These are phyloP conservation scores for Cathartes aura DNA, from an alignment of 2,113 vertebrate species.

Conservation along the genomic window DNA sequence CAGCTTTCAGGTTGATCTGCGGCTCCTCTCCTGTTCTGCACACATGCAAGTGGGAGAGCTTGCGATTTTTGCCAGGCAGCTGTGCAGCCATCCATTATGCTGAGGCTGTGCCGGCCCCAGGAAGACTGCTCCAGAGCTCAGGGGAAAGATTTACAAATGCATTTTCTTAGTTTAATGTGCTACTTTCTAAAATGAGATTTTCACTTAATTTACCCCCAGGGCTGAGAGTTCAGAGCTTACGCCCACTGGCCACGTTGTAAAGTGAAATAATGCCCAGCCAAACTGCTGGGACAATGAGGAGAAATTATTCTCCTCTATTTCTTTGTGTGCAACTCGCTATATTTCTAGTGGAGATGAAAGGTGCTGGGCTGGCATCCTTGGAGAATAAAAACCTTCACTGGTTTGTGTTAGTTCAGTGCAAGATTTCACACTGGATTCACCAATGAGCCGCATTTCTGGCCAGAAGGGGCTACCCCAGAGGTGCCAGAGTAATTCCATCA, in stretches of 20 bases:
- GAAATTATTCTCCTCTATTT: neutral
- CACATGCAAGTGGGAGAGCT: neutral
- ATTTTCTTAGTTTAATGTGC: neutral
- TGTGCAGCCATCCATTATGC: neutral
- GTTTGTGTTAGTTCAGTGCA: neutral
- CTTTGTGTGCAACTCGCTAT: fast-evolving
- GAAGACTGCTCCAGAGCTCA: neutral
- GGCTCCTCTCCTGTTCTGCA: neutral
- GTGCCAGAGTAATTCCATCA: neutral
- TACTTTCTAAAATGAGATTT: constrained; percentile 16
- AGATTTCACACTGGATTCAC: neutral
- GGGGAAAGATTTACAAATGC: neutral
- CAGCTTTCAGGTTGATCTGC: neutral
- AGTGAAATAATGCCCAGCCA: neutral
- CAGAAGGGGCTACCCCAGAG: neutral
- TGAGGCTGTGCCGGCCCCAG: neutral
- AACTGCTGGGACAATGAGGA: neutral
- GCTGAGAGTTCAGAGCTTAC: neutral
- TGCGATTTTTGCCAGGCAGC: neutral
- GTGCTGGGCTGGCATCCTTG: neutral
- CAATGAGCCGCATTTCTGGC: neutral
- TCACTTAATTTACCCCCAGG: neutral
- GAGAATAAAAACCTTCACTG: neutral
- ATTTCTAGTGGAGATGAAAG: neutral
- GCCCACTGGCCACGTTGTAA: neutral